Evolutionary conservation across 2,113 vertebrate species (phyloP), one percentile per base, ranked within the genome.

Genomic region (Gila orcuttii): DNA sequence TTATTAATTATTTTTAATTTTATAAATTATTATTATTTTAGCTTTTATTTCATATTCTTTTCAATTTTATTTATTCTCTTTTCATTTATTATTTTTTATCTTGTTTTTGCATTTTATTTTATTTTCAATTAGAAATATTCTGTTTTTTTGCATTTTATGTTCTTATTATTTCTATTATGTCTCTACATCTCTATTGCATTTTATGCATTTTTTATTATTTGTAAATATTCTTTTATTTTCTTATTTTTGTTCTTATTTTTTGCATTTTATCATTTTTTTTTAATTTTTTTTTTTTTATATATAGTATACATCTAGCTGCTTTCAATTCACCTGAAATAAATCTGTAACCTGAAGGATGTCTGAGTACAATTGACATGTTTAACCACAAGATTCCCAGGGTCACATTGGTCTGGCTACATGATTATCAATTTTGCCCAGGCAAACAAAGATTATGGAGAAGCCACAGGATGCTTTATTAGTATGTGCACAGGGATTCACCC

Each of bases 391-490:
- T 81, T 76, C 21, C 69, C 17, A 77, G 33, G 83, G 87, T 69
- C 57, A 15, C 36, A 45, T 39, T 60, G 45, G 4, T 23, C 57
- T 39, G 31, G 4, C n/a, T 47, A 19, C 23, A 42, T 7, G n/a
- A 52, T 36, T 55, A 62, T 55, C 4, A 17, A 42, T 75, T 88
- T 82, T 71, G 25, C 4, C 15, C 15, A 59, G 25, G 11, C 71
- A 66, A 45, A 25, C 39, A 13, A 23, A 64, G 50, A 33, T 84
- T 31, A 87, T 21, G 8, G 8, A 52, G 55, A 74, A 84, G 21
- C 25, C 66, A 79, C 39, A 39, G 73, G 50, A 80, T 52, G 28
- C 86, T 84, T 57, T 66, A 60, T 59, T 75, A 71, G 50, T 71
- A 78, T 85, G 69, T 88, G 33, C 23, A 59, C n/a, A 69, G 33